A percentile compares a stretch with the other conserved stretches of the same genome.
phyloP scores from a whole-genome alignment of 1,140 invertebrate genomes.

The Drosophila biarmipes region DNA sequence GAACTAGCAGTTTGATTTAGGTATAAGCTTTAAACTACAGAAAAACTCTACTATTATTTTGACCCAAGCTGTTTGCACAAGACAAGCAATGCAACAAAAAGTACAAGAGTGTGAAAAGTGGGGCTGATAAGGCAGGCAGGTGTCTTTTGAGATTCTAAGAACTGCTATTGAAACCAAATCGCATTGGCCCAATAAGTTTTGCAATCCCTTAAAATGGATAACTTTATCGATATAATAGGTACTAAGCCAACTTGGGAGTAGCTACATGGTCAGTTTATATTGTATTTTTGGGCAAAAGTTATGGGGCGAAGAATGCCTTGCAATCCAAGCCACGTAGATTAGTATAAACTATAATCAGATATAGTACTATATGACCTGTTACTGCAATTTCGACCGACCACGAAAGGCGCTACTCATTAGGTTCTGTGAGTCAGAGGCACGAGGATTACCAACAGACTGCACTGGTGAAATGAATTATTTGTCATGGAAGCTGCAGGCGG shows the following conservation, averaged over 20 bases:
- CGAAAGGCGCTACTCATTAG: constrained; percentile 2
- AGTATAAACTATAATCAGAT: neutral
- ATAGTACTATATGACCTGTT: neutral
- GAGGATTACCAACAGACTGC: neutral
- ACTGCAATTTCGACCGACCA: neutral
- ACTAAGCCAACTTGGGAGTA: too few relatives aligned
- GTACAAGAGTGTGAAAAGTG: neutral
- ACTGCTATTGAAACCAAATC: neutral
- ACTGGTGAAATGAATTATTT: constrained; percentile 14
- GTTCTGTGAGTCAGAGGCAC: neutral
- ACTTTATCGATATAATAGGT: too few relatives aligned
- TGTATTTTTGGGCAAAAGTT: too few relatives aligned
- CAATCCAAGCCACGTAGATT: neutral
- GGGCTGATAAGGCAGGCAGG: neutral
- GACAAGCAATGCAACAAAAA: neutral
- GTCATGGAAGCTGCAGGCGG: constrained; percentile 15
- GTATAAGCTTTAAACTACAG: neutral
- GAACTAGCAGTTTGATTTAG: neutral
- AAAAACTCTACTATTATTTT: too few relatives aligned
- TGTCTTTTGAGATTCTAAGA: neutral
- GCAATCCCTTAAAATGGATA: too few relatives aligned
- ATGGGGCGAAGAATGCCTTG: too few relatives aligned
- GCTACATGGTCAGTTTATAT: too few relatives aligned
- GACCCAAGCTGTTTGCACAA: neutral
- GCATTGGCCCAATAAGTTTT: neutral